Base-by-base conservation (phyloP, 2,888 invertebrate species). In the Nemapogon koenigi region DNA sequence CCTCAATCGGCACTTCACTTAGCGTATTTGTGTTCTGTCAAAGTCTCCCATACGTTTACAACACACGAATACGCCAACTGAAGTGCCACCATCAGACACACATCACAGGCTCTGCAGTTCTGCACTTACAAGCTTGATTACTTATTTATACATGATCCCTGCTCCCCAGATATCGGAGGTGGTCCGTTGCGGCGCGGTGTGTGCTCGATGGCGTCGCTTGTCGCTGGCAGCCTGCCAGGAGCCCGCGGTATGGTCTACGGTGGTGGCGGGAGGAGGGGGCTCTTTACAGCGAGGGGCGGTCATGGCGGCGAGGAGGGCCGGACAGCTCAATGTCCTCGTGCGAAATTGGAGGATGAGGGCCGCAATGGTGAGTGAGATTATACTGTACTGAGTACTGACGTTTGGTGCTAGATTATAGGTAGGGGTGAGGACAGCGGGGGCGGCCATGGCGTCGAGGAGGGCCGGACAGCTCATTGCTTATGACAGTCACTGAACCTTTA, bases 241-340 rank as follows among this genome's bases (percentile, higher is more conserved):
- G 44, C 72, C 75, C 0, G 76, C 68, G 33, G 65, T 60, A 2
- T 76, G 76, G 76, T 51, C n/a, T n/a, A n/a, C n/a, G n/a, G n/a
- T n/a, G n/a, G n/a, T n/a, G 31, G 16, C 31, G 28, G 6, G 28
- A 17, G 31, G 31, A 16, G 10, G 16, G 15, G 16, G 3, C 3
- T 2, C 16, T 15, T 15, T 18, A 14, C 16, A 8, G 18, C 22
- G 18, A n/a, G 18, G 13, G 19, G 13, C n/a, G n/a, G n/a, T n/a
- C n/a, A n/a, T n/a, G 75, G 75, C 0, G 62, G 69, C 1, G 71
- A 73, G n/a, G 0, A 50, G 76, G 6, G 73, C 76, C 0, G 76
- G 75, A 0, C 71, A 17, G 31, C 16, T 7, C 3, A 2, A 6
- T 31, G 31, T 10, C 16, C 4, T 3, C 31, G 31, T n/a, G n/a